These are phyloP conservation scores for Circaetus cinerascens DNA, from an alignment of 2,113 vertebrate species.

Conservation along the genomic window DNA sequence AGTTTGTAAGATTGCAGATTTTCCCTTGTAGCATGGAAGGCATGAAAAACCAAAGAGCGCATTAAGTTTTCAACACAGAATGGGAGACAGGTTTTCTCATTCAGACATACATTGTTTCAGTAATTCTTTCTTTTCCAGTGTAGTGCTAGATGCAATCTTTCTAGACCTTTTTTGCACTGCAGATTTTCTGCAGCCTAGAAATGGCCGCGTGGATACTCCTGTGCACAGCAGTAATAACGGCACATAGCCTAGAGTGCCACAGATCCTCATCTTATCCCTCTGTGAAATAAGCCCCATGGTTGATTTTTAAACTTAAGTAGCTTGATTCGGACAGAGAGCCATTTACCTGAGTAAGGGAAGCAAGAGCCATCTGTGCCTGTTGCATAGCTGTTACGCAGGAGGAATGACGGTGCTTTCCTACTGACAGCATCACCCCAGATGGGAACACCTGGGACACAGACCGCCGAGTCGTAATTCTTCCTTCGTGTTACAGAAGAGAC, in stretches of 20 bases:
- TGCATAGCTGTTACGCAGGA: neutral
- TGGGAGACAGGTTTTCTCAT: neutral
- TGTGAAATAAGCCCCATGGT: neutral
- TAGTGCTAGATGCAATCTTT: neutral
- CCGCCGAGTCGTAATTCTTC: accelerated
- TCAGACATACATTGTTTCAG: neutral
- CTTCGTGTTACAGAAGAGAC: accelerated
- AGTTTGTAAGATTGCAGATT: neutral
- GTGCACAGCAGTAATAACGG: neutral
- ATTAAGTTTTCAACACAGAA: neutral
- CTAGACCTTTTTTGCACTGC: neutral
- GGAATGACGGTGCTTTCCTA: neutral
- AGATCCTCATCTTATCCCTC: neutral
- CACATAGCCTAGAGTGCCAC: neutral
- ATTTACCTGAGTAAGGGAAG: neutral
- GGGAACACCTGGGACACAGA: neutral
- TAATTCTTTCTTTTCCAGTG: neutral
- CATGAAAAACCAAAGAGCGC: neutral
- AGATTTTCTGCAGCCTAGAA: neutral
- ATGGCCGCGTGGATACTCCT: neutral
- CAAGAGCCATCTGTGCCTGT: neutral
- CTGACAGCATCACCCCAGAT: neutral
- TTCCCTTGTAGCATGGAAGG: neutral
- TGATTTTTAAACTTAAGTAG: neutral
- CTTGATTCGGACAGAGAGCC: neutral